These are phyloP conservation scores for Gastrophysa polygoni DNA, from an alignment of 2,888 invertebrate genomes.

Conservation along the genomic window DNA sequence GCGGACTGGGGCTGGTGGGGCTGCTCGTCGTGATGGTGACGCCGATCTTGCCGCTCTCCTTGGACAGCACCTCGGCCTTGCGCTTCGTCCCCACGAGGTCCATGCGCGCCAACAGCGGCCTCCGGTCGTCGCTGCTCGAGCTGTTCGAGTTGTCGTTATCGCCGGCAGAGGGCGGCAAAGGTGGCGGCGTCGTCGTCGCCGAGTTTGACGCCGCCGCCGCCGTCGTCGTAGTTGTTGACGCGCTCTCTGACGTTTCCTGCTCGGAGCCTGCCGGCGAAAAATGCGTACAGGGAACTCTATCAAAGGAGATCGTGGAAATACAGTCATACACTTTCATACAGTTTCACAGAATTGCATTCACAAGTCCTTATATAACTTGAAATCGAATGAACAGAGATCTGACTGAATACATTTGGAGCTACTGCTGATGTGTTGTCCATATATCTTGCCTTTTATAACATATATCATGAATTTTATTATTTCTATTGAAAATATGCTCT, in stretches of 20 bases:
- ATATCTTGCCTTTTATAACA: no score
- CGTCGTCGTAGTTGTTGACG: no score
- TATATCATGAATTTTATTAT: no score
- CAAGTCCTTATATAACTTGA: no score
- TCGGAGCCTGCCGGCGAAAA: neutral
- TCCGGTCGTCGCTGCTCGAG: slow-evolving; percentile 67
- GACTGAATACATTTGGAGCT: no score
- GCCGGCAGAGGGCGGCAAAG: slow-evolving; percentile 50
- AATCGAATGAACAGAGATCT: no score
- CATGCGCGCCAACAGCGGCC: slow-evolving; percentile 62
- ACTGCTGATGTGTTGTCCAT: no score
- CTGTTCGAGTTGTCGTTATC: slow-evolving; percentile 63
- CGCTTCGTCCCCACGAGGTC: slow-evolving; percentile 63
- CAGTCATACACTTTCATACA: no score
- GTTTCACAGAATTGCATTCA: no score
- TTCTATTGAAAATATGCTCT: no score
- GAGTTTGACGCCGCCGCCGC: slow-evolving; percentile 55
- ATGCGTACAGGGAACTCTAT: no score
- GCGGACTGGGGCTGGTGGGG: slow-evolving; percentile 61
- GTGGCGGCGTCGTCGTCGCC: slow-evolving; percentile 34
- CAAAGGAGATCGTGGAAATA: no score
- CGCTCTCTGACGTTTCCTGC: slow-evolving; percentile 53
- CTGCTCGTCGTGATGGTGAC: slow-evolving; percentile 83
- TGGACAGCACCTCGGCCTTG: slow-evolving; percentile 84
- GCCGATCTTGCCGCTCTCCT: slow-evolving; percentile 89